Conservation (phyloP, 2,797 vertebrate genomes). For the Myripristis jacobus region DNA sequence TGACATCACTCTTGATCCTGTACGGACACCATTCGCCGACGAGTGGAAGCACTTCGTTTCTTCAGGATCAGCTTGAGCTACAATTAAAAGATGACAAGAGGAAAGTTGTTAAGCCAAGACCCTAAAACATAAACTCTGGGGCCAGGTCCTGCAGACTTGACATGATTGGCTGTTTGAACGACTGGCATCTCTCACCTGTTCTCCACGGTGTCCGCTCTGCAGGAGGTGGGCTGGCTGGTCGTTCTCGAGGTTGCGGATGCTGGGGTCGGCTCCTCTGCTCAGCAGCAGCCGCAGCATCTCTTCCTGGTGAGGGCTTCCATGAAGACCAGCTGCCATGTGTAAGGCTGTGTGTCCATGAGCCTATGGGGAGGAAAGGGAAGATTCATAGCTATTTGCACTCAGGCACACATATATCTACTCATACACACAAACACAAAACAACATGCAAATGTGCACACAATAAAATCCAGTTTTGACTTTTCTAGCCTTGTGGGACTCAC, state of each 20-base stretch:
- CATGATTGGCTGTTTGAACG: slow-evolving; percentile 2
- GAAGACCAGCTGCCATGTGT: slow-evolving; percentile 93
- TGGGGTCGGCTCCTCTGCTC: slow-evolving; percentile 87
- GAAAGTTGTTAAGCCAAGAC: background rate
- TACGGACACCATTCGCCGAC: slow-evolving; percentile 82
- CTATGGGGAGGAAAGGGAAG: slow-evolving; percentile 66
- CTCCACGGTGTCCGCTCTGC: slow-evolving; percentile 84
- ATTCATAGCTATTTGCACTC: slow-evolving; percentile 24
- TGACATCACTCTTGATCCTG: slow-evolving; percentile 83
- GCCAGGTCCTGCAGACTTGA: background rate
- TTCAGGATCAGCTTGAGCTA: slow-evolving; percentile 88
- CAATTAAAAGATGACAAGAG: slow-evolving; percentile 13
- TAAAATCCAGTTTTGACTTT: slow-evolving; percentile 29
- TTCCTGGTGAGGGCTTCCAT: slow-evolving; percentile 84
- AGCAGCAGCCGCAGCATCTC: slow-evolving; percentile 88
- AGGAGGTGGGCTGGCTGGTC: slow-evolving; percentile 91
- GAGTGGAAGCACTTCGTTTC: slow-evolving; percentile 82
- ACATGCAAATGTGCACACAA: background rate
- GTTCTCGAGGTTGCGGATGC: slow-evolving; percentile 92
- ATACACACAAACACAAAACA: no score
- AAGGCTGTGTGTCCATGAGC: slow-evolving; percentile 93
- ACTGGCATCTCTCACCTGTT: slow-evolving; percentile 83
- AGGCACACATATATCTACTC: background rate
- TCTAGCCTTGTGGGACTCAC: slow-evolving; percentile 72
- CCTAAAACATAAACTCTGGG: background rate